Evolutionary conservation across 2,113 vertebrate genomes (phyloP).

Genomic region (Ovis canadensis): DNA sequence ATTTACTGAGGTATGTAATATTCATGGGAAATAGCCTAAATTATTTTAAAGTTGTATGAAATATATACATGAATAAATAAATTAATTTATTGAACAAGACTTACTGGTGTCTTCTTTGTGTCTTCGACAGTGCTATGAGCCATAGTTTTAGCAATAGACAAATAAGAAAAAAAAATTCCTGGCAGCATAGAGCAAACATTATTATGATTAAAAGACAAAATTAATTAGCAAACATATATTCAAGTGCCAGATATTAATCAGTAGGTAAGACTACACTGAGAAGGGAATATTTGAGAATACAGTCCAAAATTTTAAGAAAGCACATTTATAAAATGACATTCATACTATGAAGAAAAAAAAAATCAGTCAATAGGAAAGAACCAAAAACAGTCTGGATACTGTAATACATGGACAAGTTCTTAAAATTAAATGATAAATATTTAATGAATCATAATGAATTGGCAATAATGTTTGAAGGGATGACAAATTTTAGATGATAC

Average conservation of each 20-base stretch:
- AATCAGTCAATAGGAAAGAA: background rate
- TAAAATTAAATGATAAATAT: background rate
- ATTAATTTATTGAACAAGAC: background rate
- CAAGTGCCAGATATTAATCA: background rate
- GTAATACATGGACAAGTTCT: background rate
- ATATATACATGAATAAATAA: background rate
- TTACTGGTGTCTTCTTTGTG: background rate
- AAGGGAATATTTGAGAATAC: background rate
- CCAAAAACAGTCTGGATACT: background rate
- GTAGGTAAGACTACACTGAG: background rate
- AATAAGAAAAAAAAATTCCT: background rate
- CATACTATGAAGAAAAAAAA: background rate
- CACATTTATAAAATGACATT: background rate
- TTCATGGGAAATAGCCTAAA: background rate
- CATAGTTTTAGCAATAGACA: background rate
- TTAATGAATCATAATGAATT: background rate
- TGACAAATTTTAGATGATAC: background rate
- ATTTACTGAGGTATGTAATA: background rate
- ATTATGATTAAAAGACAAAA: background rate
- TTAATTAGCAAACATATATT: background rate
- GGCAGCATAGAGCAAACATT: too few species aligned
- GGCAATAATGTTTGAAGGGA: background rate
- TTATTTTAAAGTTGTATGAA: background rate
- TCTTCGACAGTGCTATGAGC: background rate
- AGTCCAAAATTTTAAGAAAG: background rate